phyloP scores from a whole-genome alignment of 2,888 invertebrate species.

The Tridacna crocea region DNA sequence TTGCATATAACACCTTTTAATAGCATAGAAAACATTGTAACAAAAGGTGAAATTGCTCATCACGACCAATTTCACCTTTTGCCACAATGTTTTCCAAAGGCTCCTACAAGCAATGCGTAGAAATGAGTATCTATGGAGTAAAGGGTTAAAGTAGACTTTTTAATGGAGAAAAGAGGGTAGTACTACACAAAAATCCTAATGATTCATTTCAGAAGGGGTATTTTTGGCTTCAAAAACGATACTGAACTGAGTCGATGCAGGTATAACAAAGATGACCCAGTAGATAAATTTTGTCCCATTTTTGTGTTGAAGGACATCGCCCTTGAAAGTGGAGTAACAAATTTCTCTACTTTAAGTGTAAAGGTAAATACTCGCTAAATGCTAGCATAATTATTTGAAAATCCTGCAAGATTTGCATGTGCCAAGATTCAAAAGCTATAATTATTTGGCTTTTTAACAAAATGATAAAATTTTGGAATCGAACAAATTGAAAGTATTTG shows the following conservation, averaged over 20 bases:
- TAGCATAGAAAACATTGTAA: too few relatives aligned
- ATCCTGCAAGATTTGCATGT: neutral
- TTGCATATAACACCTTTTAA: too few relatives aligned
- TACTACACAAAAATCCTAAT: too few relatives aligned
- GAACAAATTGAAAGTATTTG: too few relatives aligned
- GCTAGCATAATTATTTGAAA: neutral
- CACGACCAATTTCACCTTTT: too few relatives aligned
- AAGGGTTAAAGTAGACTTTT: too few relatives aligned
- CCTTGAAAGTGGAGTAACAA: slow-evolving; percentile 61
- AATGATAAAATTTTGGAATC: neutral
- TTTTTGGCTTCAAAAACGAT: slow-evolving; percentile 72
- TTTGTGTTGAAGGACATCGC: slow-evolving; percentile 79
- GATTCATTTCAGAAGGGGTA: slow-evolving; percentile 78
- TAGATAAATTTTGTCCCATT: slow-evolving; percentile 81
- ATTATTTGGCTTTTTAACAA: neutral
- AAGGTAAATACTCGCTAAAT: slow-evolving; percentile 62
- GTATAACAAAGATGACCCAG: slow-evolving; percentile 69
- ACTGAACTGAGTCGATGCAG: slow-evolving; percentile 75
- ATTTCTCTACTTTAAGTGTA: slow-evolving; percentile 75
- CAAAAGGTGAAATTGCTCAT: too few relatives aligned
- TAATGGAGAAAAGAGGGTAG: too few relatives aligned
- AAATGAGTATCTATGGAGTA: too few relatives aligned
- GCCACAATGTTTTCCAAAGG: too few relatives aligned
- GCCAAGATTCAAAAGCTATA: neutral
- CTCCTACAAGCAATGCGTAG: too few relatives aligned